These are phyloP conservation scores for Drosophila parvula DNA, from an alignment of 1,140 invertebrate species.

Conservation along the genomic window DNA sequence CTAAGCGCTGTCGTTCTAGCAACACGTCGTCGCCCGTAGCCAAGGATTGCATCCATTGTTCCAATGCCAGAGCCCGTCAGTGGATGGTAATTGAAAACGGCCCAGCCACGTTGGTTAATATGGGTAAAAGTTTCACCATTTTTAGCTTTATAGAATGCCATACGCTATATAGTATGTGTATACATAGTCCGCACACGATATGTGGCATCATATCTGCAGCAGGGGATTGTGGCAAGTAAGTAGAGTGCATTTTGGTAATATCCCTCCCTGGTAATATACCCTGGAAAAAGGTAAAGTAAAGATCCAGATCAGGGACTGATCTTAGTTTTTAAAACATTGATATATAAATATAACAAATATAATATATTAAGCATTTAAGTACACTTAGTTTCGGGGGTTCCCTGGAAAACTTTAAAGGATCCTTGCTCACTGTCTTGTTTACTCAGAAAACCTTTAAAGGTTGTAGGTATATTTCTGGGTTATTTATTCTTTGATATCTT, in stretches of 20 bases:
- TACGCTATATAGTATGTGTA: background rate
- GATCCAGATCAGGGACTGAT: no score
- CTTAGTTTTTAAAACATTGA: background rate
- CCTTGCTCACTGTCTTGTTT: background rate
- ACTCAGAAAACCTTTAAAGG: background rate
- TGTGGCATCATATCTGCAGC: no score
- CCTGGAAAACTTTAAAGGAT: background rate
- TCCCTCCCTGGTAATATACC: no score
- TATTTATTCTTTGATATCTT: background rate
- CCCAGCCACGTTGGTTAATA: constrained; percentile 20
- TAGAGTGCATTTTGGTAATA: background rate
- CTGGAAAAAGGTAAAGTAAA: background rate
- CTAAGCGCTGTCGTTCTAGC: constrained; percentile 64
- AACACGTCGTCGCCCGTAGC: constrained; percentile 77
- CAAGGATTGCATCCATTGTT: constrained; percentile 60
- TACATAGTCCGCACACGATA: background rate
- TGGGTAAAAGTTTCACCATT: background rate
- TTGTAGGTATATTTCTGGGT: background rate
- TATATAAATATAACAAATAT: background rate
- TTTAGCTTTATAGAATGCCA: background rate
- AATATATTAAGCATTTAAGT: background rate
- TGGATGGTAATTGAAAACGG: constrained; percentile 47
- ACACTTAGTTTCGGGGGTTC: background rate
- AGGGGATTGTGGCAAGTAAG: background rate
- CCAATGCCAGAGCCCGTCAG: constrained; percentile 3